A percentile compares a stretch with the other conserved stretches of the same genome.
Conservation (phyloP, 2,888 invertebrate genomes). For the Slavum lentiscoides region DNA sequence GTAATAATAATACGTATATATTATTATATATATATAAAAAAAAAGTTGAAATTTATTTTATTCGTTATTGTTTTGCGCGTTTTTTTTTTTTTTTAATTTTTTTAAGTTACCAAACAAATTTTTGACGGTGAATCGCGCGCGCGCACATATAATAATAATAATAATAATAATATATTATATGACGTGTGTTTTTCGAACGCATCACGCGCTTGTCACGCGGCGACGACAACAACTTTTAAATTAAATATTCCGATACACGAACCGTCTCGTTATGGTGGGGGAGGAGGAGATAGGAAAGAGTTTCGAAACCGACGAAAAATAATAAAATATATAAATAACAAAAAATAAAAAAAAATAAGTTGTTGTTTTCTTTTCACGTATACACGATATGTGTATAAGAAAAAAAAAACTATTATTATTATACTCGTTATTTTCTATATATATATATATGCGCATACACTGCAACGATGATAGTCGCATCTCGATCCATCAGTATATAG, state of each 20-base stretch:
- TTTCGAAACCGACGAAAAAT: neutral
- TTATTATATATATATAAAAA: neutral
- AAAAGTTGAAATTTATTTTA: constrained; percentile 11
- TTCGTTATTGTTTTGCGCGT: constrained; percentile 36
- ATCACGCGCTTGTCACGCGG: neutral
- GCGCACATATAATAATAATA: too few relatives aligned
- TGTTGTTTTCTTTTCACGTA: constrained; percentile 37
- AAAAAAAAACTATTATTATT: neutral
- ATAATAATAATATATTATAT: too few relatives aligned
- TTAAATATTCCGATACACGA: neutral
- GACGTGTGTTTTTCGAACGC: neutral
- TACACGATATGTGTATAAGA: neutral
- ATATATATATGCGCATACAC: too few relatives aligned
- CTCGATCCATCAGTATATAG: neutral
- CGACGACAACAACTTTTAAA: neutral
- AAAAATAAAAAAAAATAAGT: constrained; percentile 14
- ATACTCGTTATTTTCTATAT: constrained; percentile 25
- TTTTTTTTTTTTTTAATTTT: neutral
- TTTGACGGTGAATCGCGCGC: neutral
- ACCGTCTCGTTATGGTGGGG: neutral
- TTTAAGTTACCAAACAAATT: constrained; percentile 41
- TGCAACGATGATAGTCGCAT: neutral
- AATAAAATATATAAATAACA: neutral
- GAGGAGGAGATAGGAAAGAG: too few relatives aligned
- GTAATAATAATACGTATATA: too few relatives aligned